Evolutionary conservation across 2,888 invertebrate genomes (phyloP).

Genomic region (Laothoe populi): DNA sequence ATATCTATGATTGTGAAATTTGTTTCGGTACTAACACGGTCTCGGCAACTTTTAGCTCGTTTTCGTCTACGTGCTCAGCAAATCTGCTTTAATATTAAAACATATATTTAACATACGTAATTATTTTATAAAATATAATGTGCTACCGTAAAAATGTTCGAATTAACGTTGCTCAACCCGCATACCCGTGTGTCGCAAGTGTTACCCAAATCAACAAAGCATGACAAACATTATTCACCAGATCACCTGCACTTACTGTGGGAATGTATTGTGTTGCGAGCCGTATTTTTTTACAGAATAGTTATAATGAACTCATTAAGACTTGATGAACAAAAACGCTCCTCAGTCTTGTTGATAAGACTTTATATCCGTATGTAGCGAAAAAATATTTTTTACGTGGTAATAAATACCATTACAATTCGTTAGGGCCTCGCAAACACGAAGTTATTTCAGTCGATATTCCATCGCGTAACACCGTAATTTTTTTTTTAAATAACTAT

Average conservation of each 20-base stretch:
- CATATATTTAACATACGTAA: neutral
- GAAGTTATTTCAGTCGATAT: too few species aligned
- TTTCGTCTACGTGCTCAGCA: neutral
- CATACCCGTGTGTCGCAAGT: slow-evolving; percentile 41
- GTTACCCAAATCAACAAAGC: slow-evolving; percentile 48
- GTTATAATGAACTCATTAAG: slow-evolving; percentile 38
- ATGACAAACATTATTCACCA: slow-evolving; percentile 53
- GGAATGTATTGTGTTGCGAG: slow-evolving; percentile 46
- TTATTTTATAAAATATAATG: neutral
- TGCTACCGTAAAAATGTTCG: slow-evolving; percentile 1
- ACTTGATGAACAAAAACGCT: slow-evolving; percentile 35
- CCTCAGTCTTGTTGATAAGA: slow-evolving; percentile 16
- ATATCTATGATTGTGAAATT: slow-evolving; percentile 10
- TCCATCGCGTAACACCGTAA: too few species aligned
- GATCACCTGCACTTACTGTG: slow-evolving; percentile 47
- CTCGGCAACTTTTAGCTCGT: neutral
- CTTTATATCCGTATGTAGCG: slow-evolving; percentile 4
- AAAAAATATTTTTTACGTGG: slow-evolving; percentile 2
- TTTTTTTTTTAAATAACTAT: too few species aligned
- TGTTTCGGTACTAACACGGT: neutral
- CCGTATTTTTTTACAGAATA: neutral
- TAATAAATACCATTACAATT: neutral
- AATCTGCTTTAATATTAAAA: neutral
- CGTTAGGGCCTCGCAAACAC: neutral
- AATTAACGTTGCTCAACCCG: slow-evolving; percentile 27